Percentiles rank a stretch among this genome's conserved stretches.
Conservation (phyloP, 1,140 invertebrate genomes). For the Venturia canescens region DNA sequence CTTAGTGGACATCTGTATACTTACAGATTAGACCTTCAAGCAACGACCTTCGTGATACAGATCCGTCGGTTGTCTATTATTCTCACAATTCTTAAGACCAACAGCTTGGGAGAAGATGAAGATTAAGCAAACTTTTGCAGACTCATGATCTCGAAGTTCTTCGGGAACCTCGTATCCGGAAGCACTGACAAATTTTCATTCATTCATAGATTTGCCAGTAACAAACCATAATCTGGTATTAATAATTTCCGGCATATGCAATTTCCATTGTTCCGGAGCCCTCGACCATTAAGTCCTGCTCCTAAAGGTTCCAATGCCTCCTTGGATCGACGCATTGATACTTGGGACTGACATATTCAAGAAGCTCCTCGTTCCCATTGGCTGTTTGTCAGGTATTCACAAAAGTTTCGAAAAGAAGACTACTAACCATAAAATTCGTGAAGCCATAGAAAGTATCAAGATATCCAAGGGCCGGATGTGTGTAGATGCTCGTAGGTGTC, state of each 20-base stretch:
- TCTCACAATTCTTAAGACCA: not conserved
- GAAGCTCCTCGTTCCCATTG: not conserved
- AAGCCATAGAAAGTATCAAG: constrained; percentile 42
- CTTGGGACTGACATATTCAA: too few species aligned
- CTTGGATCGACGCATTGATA: too few species aligned
- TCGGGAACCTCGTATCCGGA: too few species aligned
- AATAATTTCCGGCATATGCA: too few species aligned
- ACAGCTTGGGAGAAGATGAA: not conserved
- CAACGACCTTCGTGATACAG: not conserved
- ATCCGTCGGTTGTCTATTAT: constrained; percentile 10
- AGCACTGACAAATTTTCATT: too few species aligned
- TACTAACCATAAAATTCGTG: constrained; percentile 47
- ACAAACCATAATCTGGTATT: too few species aligned
- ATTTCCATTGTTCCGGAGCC: too few species aligned
- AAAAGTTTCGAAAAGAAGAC: constrained; percentile 36
- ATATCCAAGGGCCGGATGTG: not conserved
- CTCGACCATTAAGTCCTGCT: too few species aligned
- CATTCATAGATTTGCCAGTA: too few species aligned
- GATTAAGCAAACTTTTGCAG: too few species aligned
- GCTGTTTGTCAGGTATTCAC: constrained; percentile 34
- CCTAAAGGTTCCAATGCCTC: too few species aligned
- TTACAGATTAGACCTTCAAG: constrained; percentile 14
- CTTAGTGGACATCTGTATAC: constrained; percentile 10
- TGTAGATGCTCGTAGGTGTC: not conserved
- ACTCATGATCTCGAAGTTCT: too few species aligned